A percentile compares a stretch with the other conserved stretches of the same genome.
Conservation (phyloP, 2,888 invertebrate genomes). For the Eupithecia tripunctaria region DNA sequence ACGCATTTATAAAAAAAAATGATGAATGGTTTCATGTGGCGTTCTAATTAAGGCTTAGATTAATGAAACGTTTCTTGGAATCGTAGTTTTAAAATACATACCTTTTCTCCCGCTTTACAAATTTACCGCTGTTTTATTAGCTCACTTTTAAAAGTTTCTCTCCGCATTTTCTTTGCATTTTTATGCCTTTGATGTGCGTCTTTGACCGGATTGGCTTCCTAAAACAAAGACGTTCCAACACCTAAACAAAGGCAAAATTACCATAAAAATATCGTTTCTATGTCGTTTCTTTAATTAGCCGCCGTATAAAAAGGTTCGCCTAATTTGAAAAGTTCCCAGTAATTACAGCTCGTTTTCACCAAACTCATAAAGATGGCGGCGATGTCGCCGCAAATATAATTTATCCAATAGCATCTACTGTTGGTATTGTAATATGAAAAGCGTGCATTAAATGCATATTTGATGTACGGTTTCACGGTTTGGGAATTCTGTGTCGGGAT, state of each 20-base stretch:
- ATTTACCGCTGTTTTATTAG: conserved; percentile 72
- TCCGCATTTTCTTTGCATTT: conserved; percentile 62
- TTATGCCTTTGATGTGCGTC: conserved; percentile 66
- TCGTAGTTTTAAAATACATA: conserved; percentile 65
- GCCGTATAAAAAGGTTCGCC: conserved; percentile 38
- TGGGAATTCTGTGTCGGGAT: conserved; percentile 59
- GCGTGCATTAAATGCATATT: conserved; percentile 54
- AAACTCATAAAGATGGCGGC: conserved; percentile 33
- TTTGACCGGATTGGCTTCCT: conserved; percentile 26
- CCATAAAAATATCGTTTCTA: conserved; percentile 43
- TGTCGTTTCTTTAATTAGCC: conserved; percentile 46
- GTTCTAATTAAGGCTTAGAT: not conserved
- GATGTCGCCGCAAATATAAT: conserved; percentile 33
- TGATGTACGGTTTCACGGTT: conserved; percentile 61
- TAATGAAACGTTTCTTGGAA: conserved; percentile 15
- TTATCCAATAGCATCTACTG: conserved; percentile 19
- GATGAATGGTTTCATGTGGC: not conserved
- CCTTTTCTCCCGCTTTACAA: conserved; percentile 59
- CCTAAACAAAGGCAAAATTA: conserved; percentile 47
- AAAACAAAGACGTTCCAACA: conserved; percentile 30
- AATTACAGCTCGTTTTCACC: conserved; percentile 40
- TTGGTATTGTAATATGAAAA: conserved; percentile 46
- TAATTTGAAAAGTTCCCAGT: conserved; percentile 38
- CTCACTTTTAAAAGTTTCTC: conserved; percentile 68
- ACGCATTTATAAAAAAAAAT: not conserved